Conservation (phyloP, 2,113 vertebrate genomes). For the Glareola pratincola region DNA sequence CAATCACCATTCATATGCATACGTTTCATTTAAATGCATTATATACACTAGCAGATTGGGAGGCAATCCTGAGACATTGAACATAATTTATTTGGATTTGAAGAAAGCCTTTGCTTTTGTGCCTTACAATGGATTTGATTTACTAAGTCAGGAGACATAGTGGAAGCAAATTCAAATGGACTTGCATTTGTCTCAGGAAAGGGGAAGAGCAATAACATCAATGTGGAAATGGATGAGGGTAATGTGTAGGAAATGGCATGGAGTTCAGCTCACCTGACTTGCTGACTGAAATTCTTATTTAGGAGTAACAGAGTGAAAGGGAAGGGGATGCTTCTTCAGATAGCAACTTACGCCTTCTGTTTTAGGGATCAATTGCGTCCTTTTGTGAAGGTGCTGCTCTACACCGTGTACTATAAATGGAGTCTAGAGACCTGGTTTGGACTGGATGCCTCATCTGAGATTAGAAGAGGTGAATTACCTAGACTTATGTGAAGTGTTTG, state of each 20-base stretch:
- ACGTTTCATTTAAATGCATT: conserved; percentile 68
- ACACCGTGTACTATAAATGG: background rate
- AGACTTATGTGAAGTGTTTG: no score
- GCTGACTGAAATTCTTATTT: background rate
- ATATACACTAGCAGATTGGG: conserved; percentile 60
- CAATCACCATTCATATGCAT: conserved; percentile 72
- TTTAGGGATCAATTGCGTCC: background rate
- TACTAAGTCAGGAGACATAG: conserved; percentile 17
- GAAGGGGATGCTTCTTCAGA: background rate
- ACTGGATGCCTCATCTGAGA: background rate
- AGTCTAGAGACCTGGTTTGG: background rate
- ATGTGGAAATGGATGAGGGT: background rate
- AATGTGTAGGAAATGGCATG: background rate
- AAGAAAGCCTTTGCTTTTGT: conserved; percentile 63
- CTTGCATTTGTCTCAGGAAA: background rate
- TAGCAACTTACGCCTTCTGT: background rate
- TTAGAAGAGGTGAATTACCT: background rate
- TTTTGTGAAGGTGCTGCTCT: background rate
- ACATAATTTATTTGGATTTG: conserved; percentile 64
- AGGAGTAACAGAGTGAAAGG: background rate
- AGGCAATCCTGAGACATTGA: conserved; percentile 59
- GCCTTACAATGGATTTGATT: conserved; percentile 64
- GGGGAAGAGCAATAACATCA: background rate
- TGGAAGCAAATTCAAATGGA: conserved; percentile 31
- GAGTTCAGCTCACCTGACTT: background rate